Evolutionary conservation across 2,113 vertebrate species (phyloP).

Genomic region (Hippocampus mohnikei): DNA sequence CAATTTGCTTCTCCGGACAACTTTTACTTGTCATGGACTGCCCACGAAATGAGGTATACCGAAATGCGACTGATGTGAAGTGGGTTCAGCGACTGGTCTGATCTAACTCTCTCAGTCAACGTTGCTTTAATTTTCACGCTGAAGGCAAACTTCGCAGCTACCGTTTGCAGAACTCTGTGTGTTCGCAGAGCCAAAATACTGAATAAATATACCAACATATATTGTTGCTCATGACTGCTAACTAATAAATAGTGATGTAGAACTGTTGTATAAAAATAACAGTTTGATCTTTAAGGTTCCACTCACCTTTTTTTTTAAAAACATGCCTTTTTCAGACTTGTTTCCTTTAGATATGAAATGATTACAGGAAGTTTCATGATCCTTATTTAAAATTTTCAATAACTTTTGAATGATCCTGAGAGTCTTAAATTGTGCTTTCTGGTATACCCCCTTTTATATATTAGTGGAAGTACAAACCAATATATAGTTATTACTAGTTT

Average conservation of each 20-base stretch:
- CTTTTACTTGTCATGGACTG: too few relatives aligned
- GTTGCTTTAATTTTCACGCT: too few relatives aligned
- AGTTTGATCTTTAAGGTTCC: conserved; percentile 1
- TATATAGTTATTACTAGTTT: conserved; percentile 34
- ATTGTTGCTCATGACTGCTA: not conserved
- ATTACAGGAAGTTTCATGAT: not conserved
- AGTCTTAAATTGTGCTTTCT: conserved; percentile 78
- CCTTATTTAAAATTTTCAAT: not conserved
- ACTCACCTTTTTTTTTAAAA: not conserved
- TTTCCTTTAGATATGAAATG: not conserved
- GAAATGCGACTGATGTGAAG: too few relatives aligned
- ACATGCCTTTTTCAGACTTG: not conserved
- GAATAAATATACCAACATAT: too few relatives aligned
- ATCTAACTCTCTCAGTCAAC: too few relatives aligned
- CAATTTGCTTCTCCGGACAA: too few relatives aligned
- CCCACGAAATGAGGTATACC: too few relatives aligned
- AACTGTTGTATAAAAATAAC: not conserved
- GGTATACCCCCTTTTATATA: conserved; percentile 31
- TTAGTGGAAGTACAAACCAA: conserved; percentile 37
- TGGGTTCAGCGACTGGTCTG: too few relatives aligned
- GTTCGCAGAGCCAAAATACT: not conserved
- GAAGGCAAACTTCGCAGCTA: not conserved
- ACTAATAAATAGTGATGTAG: not conserved
- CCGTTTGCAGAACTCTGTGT: not conserved
- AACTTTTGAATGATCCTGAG: conserved; percentile 59